Percentiles rank a stretch among this genome's conserved stretches.
phyloP scores from a whole-genome alignment of 1,140 invertebrate genomes.

The Elymnias hypermnestra region DNA sequence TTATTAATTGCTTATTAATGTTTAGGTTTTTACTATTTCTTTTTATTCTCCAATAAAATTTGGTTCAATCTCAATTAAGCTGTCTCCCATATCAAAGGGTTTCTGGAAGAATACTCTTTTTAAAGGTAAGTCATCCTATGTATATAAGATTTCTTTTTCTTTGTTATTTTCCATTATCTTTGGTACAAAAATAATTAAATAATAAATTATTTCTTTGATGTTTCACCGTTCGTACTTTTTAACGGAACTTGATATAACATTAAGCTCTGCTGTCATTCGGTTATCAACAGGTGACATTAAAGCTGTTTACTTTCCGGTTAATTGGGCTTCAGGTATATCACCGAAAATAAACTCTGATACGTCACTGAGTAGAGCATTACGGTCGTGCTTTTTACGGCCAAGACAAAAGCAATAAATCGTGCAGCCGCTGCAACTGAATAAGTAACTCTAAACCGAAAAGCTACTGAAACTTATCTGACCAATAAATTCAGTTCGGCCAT shows the following conservation, averaged over 20 bases:
- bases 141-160: too few species aligned
- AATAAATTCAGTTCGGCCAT: conserved; percentile 59
- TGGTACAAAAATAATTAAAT: too few species aligned
- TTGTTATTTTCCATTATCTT: too few species aligned
- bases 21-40: too few species aligned
- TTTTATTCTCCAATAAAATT: too few species aligned
- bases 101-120: too few species aligned
- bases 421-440: conserved; percentile 32
- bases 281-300: conserved; percentile 49
- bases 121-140: too few species aligned
- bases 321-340: conserved; percentile 31
- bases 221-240: conserved; percentile 37
- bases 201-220: too few species aligned
- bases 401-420: conserved; percentile 50
- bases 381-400: conserved; percentile 37
- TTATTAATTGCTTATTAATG: too few species aligned
- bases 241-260: conserved; percentile 44
- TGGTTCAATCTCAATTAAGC: too few species aligned
- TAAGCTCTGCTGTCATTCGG: conserved; percentile 26
- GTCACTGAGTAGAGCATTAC: conserved; percentile 27
- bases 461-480: conserved; percentile 65
- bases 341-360: conserved; percentile 25
- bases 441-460: conserved; percentile 57
- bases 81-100: too few species aligned
- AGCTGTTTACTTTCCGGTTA: conserved; percentile 34